A percentile compares a stretch with the other conserved stretches of the same genome.
phyloP scores from a whole-genome alignment of 1,140 invertebrate species.

The Tetraneura akinire region DNA sequence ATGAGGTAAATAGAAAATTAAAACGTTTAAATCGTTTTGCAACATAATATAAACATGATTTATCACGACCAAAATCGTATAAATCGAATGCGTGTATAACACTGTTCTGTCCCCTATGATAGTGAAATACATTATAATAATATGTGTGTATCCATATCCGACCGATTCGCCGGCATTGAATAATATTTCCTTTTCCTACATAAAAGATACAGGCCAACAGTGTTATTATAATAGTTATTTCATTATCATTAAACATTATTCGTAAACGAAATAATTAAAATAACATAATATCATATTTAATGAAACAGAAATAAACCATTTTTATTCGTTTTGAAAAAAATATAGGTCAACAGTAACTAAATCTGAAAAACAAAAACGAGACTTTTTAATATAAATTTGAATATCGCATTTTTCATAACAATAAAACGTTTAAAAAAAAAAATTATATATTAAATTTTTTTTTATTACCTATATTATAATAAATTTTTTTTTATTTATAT shows the following conservation, averaged over 20 bases:
- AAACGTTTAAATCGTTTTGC: slow-evolving; percentile 15
- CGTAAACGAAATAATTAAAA: slow-evolving; percentile 5
- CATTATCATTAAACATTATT: slow-evolving; percentile 14
- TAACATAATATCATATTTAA: too few relatives aligned
- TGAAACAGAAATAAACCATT: not conserved
- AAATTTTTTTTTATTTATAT: too few relatives aligned
- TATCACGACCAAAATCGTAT: slow-evolving; percentile 19
- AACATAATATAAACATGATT: slow-evolving; percentile 25
- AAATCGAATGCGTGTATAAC: not conserved
- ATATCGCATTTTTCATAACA: too few relatives aligned
- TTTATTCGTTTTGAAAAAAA: slow-evolving; percentile 2
- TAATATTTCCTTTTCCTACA: slow-evolving; percentile 34
- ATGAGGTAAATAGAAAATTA: not conserved
- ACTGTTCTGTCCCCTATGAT: not conserved
- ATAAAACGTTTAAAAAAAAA: too few relatives aligned
- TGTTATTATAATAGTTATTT: not conserved
- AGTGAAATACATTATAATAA: not conserved
- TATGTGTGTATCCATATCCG: slow-evolving; percentile 22
- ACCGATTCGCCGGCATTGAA: not conserved
- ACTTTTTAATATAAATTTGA: too few relatives aligned
- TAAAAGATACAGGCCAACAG: not conserved
- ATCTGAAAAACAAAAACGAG: too few relatives aligned
- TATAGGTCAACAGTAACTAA: not conserved
- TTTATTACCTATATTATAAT: too few relatives aligned
- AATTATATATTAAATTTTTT: too few relatives aligned